These are phyloP conservation scores for Mongoloraphidia duomilia DNA, from an alignment of 2,888 invertebrate species.

Conservation along the genomic window DNA sequence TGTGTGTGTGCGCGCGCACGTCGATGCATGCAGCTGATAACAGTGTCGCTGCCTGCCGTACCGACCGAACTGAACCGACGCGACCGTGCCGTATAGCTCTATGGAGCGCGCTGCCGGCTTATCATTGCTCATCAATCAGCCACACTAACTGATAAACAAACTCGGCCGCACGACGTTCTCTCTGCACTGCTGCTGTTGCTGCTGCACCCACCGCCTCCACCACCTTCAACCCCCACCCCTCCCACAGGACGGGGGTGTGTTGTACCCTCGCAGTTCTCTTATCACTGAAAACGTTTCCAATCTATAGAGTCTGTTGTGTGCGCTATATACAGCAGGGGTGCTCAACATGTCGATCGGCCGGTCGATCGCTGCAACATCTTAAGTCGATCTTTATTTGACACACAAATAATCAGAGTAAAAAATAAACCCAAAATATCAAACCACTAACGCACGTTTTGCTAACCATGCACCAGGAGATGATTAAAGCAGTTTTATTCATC, in stretches of 20 bases:
- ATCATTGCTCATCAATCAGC: constrained; percentile 33
- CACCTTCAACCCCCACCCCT: constrained; percentile 9
- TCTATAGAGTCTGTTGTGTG: constrained; percentile 25
- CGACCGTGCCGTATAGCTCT: constrained; percentile 15
- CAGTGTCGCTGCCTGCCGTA: constrained; percentile 20
- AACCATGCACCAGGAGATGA: too few relatives aligned
- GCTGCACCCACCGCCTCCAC: not conserved
- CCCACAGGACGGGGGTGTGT: constrained; percentile 23
- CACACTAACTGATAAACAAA: constrained; percentile 30
- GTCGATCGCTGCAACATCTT: too few relatives aligned
- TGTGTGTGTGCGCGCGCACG: constrained; percentile 23
- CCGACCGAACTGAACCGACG: constrained; percentile 19
- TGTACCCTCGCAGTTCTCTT: constrained; percentile 19
- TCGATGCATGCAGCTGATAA: constrained; percentile 27
- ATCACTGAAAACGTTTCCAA: constrained; percentile 40
- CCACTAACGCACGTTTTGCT: too few relatives aligned
- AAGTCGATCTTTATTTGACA: not conserved
- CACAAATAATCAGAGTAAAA: not conserved
- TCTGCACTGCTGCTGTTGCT: not conserved
- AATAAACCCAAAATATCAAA: too few relatives aligned
- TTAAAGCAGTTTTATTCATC: too few relatives aligned
- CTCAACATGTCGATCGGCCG: too few relatives aligned
- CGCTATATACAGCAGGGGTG: not conserved
- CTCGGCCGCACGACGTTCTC: constrained; percentile 22
- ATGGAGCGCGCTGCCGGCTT: constrained; percentile 17